These are phyloP conservation scores for Habroteleia sp. DNA, from an alignment of 2,888 invertebrate genomes.

Conservation along the genomic window DNA sequence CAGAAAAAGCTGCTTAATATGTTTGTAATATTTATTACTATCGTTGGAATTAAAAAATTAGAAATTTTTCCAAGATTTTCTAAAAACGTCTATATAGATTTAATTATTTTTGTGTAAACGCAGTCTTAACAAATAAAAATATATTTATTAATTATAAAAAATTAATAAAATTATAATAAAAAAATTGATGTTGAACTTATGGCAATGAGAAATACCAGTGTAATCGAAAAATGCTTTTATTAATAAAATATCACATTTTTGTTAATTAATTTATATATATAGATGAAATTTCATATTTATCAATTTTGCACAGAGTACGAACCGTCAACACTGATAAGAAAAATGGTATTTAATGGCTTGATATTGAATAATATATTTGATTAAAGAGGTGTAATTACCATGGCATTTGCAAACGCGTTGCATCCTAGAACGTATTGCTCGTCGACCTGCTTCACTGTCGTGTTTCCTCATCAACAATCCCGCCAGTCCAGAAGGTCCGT, in stretches of 20 bases:
- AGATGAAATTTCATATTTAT: slow-evolving; percentile 18
- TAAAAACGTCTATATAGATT: too few species aligned
- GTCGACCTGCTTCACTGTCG: slow-evolving; percentile 95
- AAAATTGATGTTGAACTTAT: too few species aligned
- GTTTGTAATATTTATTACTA: too few species aligned
- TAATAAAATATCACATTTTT: slow-evolving; percentile 2
- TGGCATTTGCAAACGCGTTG: slow-evolving; percentile 96
- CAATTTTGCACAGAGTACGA: slow-evolving; percentile 7
- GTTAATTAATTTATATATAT: slow-evolving; percentile 2
- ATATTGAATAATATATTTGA: slow-evolving; percentile 38
- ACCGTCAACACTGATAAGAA: slow-evolving; percentile 9
- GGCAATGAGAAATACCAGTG: too few species aligned
- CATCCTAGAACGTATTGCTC: slow-evolving; percentile 89
- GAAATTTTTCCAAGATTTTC: too few species aligned
- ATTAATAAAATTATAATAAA: too few species aligned
- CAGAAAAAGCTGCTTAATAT: too few species aligned
- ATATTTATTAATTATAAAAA: too few species aligned
- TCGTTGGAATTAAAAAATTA: too few species aligned
- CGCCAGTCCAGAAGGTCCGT: slow-evolving; percentile 76
- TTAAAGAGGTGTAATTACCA: slow-evolving; percentile 81
- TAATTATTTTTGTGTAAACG: too few species aligned
- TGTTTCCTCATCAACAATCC: slow-evolving; percentile 91
- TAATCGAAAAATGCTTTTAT: too few species aligned
- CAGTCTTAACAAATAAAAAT: too few species aligned
- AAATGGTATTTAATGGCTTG: slow-evolving; percentile 37